Conservation (phyloP, 2,888 invertebrate species). For the Calephelis perditalis region DNA sequence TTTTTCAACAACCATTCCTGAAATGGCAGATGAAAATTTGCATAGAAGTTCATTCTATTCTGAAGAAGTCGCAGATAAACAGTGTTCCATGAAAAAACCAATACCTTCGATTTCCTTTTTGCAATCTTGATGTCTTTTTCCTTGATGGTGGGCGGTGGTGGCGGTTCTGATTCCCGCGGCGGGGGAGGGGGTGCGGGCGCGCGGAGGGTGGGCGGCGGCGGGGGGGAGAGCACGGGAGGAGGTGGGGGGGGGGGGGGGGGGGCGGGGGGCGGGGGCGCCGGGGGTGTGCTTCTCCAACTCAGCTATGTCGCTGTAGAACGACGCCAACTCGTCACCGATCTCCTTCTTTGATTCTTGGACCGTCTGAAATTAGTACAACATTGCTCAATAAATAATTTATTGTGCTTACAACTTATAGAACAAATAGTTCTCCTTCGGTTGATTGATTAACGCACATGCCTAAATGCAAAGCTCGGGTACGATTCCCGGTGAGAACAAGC, state of each 20-base stretch:
- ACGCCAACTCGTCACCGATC: conserved; percentile 68
- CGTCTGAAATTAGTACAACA: conserved; percentile 4
- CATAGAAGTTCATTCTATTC: too few species aligned
- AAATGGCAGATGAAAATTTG: too few species aligned
- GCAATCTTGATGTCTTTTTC: conserved; percentile 31
- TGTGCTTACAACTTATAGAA: too few species aligned
- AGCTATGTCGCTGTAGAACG: conserved; percentile 77
- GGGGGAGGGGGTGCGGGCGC: too few species aligned
- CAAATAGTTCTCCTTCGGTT: too few species aligned
- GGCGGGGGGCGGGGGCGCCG: conserved; percentile 26
- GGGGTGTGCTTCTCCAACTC: conserved; percentile 54
- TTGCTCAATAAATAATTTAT: too few species aligned
- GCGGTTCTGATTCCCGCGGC: conserved; percentile 30
- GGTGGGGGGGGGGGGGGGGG: not conserved
- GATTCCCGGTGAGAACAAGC: too few species aligned
- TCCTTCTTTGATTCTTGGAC: conserved; percentile 49
- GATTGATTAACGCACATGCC: too few species aligned
- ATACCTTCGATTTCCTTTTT: conserved; percentile 52
- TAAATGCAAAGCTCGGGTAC: too few species aligned
- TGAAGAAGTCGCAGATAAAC: too few species aligned
- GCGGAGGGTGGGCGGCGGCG: conserved; percentile 16
- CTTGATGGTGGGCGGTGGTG: conserved; percentile 25
- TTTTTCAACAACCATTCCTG: too few species aligned
- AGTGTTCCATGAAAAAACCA: not conserved
- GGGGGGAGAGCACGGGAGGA: conserved; percentile 15